phyloP scores from a whole-genome alignment of 2,113 vertebrate genomes.

The Mustela nigripes region DNA sequence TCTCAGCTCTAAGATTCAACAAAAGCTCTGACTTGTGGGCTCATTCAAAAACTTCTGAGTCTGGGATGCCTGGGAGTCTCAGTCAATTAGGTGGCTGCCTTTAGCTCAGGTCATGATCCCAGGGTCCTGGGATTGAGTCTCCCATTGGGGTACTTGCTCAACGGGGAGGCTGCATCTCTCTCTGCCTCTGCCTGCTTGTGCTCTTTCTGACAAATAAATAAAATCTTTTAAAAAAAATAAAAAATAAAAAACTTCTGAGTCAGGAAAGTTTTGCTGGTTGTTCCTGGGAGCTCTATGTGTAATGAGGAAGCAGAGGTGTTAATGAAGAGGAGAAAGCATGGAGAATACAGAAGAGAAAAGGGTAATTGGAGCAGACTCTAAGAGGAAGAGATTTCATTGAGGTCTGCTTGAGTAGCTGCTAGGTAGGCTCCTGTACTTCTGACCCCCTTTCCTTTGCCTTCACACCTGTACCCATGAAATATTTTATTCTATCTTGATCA shows the following conservation, averaged over 20 bases:
- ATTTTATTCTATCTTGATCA: background rate
- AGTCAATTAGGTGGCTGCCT: too few relatives aligned
- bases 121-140: too few relatives aligned
- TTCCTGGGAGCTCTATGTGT: background rate
- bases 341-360: background rate
- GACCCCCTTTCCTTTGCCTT: background rate
- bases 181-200: too few relatives aligned
- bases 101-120: too few relatives aligned
- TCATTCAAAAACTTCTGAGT: background rate
- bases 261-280: background rate
- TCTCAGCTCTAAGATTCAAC: background rate
- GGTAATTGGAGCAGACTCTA: background rate
- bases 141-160: too few relatives aligned
- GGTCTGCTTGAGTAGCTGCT: background rate
- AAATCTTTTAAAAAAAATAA: too few relatives aligned
- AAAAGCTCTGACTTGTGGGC: background rate
- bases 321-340: background rate
- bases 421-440: background rate
- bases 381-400: background rate
- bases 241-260: background rate
- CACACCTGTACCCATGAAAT: background rate
- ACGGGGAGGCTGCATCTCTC: too few relatives aligned
- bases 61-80: too few relatives aligned
- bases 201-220: too few relatives aligned
- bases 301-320: background rate